Evolutionary conservation across 2,888 invertebrate genomes (phyloP), one percentile per base, ranked within the genome.

Genomic region (Drosophila engyochracea): DNA sequence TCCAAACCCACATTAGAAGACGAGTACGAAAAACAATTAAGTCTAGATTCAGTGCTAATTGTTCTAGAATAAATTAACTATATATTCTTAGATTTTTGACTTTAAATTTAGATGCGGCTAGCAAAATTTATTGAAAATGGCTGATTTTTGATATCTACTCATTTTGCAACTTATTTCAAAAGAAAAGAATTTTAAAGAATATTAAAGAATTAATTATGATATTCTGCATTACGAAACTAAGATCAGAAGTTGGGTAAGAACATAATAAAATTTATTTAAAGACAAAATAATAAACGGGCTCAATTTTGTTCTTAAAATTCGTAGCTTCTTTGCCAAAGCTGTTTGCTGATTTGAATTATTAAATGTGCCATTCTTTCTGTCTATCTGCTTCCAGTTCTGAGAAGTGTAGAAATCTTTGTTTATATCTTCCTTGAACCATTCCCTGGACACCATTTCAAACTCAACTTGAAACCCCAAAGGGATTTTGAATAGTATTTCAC

Each of bases 381-480:
- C 33, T 4, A 39, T 33, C 10, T 33, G 7, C 7, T 22, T 22
- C 3, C 33, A 12, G 7, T 66, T 25, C 44, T 31, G 9, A 47
- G 37, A 37, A 63, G 5, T 49, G 10, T 19, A n/a, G 16, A 54
- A 25, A 19, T 1, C 22, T 28, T 25, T 33, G 37, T 33, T 70
- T 57, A 68, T 68, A 57, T 69, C 30, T 70, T 41, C 41, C 41
- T 52, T 30, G 25, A 52, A 58, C 41, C 39, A 52, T 51, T 64
- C 14, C 22, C 22, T 1, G 2, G 35, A 3, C 25, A 31, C 41
- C 25, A 67, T 55, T 51, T 41, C 2, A 57, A 25, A 30, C 37
- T 35, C 30, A 52, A 25, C 44, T 52, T 10, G 10, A 25, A 35
- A 35, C 12, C 4, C 35, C 44, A 53, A 37, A 61, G 54, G 41